These are phyloP conservation scores for Rambutsinella grinnellia DNA, from an alignment of 2,888 invertebrate species.

Conservation along the genomic window DNA sequence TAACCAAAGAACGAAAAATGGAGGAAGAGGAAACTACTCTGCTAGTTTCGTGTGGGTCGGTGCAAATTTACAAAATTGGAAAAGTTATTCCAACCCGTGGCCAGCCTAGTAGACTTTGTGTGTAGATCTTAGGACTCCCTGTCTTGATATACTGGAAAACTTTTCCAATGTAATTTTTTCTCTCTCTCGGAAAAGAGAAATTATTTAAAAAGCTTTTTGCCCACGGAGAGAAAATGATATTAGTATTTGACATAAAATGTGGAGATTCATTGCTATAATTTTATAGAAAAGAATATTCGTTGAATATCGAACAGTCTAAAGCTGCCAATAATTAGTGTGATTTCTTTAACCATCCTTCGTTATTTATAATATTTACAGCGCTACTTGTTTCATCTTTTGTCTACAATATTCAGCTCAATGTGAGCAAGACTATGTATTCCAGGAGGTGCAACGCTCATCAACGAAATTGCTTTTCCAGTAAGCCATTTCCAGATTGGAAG, in stretches of 20 bases:
- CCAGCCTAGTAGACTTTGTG: conserved; percentile 6
- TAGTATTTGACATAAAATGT: not conserved
- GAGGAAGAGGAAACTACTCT: not conserved
- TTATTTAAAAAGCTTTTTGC: conserved; percentile 54
- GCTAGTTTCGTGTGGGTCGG: not conserved
- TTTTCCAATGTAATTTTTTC: conserved; percentile 44
- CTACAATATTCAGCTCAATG: no score
- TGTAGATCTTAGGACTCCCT: conserved; percentile 37
- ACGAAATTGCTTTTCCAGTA: conserved; percentile 50
- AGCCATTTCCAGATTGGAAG: conserved; percentile 59
- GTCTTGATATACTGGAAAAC: conserved; percentile 49
- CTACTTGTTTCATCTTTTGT: no score
- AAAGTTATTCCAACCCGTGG: conserved; percentile 30
- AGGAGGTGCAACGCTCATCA: conserved; percentile 60
- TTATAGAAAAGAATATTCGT: no score
- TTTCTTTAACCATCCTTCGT: no score
- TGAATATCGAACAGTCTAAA: no score
- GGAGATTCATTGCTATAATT: not conserved
- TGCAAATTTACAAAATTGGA: conserved; percentile 52
- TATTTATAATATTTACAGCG: no score
- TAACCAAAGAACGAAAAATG: no score
- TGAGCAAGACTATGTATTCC: no score
- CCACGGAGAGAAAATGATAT: not conserved
- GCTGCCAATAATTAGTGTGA: no score
- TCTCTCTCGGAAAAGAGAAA: conserved; percentile 47